Evolutionary conservation across 30 jellyfish, hydroid and myxozoan species (phyloP).

Genomic region (Hydra vulgaris): DNA sequence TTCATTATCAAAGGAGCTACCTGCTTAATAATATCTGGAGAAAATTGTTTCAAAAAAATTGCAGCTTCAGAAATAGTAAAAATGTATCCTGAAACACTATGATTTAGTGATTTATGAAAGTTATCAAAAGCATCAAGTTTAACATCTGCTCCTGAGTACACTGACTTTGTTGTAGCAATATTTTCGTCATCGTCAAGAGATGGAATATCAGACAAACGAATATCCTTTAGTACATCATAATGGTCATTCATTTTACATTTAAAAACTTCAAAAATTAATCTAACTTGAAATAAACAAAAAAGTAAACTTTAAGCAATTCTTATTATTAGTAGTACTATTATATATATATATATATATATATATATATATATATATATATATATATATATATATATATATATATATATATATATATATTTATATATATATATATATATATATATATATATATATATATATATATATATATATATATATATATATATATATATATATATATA

Average conservation of each 20-base stretch:
- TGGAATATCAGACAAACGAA: neutral
- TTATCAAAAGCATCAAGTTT: constrained; percentile 79
- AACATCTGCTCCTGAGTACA: constrained; percentile 23
- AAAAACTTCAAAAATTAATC: too few species aligned
- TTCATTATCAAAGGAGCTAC: constrained; percentile 40
- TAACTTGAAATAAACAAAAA: too few species aligned
- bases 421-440: too few species aligned
- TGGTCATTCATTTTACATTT: neutral
- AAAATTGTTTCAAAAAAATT: constrained; percentile 47
- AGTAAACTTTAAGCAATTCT: too few species aligned
- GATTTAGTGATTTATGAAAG: constrained; percentile 58
- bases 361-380: too few species aligned
- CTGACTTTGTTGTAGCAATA: neutral
- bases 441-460: too few species aligned
- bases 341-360: too few species aligned
- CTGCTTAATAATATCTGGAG: constrained; percentile 62
- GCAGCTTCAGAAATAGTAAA: constrained; percentile 67
- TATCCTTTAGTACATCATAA: neutral
- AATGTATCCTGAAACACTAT: constrained; percentile 35
- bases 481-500: too few species aligned
- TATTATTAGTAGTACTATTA: too few species aligned
- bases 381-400: too few species aligned
- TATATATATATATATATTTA: too few species aligned
- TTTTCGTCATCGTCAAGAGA: neutral
- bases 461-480: too few species aligned